These are phyloP conservation scores for Rhizomys pruinosus DNA, from an alignment of 2,113 vertebrate species.

Conservation along the genomic window DNA sequence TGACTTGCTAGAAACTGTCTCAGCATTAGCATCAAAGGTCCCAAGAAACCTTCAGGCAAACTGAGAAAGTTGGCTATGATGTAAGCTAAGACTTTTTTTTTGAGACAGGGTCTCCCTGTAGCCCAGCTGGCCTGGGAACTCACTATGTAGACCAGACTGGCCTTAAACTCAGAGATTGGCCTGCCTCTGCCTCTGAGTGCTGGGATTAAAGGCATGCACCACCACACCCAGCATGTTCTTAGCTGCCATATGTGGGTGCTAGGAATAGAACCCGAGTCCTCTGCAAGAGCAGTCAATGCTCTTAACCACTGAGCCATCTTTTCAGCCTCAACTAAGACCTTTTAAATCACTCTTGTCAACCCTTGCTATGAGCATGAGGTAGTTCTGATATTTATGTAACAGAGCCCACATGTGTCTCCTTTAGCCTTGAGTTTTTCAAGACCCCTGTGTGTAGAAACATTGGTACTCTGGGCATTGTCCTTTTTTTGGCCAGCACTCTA, in stretches of 20 bases:
- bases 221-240: no score
- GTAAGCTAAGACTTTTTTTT: neutral
- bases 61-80: neutral
- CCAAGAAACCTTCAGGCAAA: neutral
- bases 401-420: neutral
- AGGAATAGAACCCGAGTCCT: no score
- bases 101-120: no score
- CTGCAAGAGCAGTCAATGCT: no score
- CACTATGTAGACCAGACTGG: no score
- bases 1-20: neutral
- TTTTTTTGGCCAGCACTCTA: neutral
- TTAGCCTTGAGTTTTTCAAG: neutral
- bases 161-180: no score
- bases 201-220: no score
- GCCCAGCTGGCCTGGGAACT: no score
- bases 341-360: neutral
- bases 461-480: neutral
- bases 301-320: no score
- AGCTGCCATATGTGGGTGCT: no score
- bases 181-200: no score
- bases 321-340: no score
- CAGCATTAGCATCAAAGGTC: neutral
- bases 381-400: neutral
- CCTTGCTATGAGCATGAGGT: neutral
- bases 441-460: neutral